These are phyloP conservation scores for Aphelenchoides besseyi DNA, from an alignment of 1,140 invertebrate species.

Conservation along the genomic window DNA sequence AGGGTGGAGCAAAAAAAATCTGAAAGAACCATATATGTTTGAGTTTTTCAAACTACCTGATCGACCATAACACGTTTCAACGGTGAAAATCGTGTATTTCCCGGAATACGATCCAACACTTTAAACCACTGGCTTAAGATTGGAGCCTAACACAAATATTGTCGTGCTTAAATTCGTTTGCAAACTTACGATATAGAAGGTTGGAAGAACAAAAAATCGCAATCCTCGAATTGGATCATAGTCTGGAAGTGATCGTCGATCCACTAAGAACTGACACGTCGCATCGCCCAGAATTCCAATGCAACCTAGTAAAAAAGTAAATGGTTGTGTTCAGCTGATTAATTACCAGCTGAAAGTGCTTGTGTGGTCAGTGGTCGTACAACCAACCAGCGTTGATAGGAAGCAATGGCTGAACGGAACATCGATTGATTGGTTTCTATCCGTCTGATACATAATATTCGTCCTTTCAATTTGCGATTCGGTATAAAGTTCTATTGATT, in stretches of 20 bases:
- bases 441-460: too few relatives aligned
- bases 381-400: not conserved
- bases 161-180: too few relatives aligned
- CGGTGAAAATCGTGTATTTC: not conserved
- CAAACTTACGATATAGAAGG: slow-evolving; percentile 19
- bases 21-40: slow-evolving; percentile 12
- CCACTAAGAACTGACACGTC: not conserved
- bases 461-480: too few relatives aligned
- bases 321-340: too few relatives aligned
- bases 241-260: not conserved
- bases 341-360: not conserved
- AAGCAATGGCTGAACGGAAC: not conserved
- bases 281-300: slow-evolving; percentile 11
- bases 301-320: too few relatives aligned
- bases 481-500: too few relatives aligned
- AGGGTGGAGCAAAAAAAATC: slow-evolving; percentile 35
- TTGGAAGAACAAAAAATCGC: slow-evolving; percentile 16
- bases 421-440: too few relatives aligned
- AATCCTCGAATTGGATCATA: slow-evolving; percentile 7
- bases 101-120: slow-evolving; percentile 1
- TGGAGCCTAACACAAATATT: too few relatives aligned
- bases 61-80: slow-evolving; percentile 17
- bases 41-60: not conserved
- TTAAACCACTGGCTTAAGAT: slow-evolving; percentile 11
- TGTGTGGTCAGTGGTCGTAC: not conserved